Conservation (phyloP, 2,888 invertebrate genomes). For the Yponomeuta plumbellus region DNA sequence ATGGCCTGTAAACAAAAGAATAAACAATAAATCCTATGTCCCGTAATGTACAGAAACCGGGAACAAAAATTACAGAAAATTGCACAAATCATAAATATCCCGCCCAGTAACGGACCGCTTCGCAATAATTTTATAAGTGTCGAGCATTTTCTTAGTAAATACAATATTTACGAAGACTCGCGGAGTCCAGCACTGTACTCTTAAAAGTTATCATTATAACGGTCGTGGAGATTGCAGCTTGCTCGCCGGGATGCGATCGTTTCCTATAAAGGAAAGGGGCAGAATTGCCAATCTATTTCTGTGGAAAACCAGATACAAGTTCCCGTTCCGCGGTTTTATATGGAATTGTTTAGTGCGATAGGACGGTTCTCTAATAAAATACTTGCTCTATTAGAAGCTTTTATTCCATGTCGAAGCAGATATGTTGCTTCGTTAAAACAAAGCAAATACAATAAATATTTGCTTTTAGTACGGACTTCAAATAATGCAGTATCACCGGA, state of each 20-base stretch:
- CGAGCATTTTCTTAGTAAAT: background rate
- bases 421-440: background rate
- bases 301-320: slow-evolving; percentile 3
- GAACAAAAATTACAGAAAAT: background rate
- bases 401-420: background rate
- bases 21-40: background rate
- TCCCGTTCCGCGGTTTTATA: background rate
- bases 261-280: slow-evolving; percentile 6
- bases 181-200: background rate
- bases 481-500: background rate
- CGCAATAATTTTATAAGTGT: background rate
- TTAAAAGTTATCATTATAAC: slow-evolving; percentile 17
- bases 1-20: slow-evolving; percentile 50
- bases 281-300: slow-evolving; percentile 13
- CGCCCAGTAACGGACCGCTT: background rate
- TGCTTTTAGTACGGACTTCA: background rate
- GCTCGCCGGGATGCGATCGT: slow-evolving; percentile 4
- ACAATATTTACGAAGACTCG: background rate
- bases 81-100: background rate
- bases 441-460: background rate
- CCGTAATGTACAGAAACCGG: background rate
- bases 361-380: background rate
- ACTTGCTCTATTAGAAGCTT: background rate
- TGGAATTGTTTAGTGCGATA: background rate
- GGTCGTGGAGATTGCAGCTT: slow-evolving; percentile 11